Evolutionary conservation across 2,888 invertebrate species (phyloP), one percentile per base, ranked within the genome.

Genomic region (Idaea biselata): DNA sequence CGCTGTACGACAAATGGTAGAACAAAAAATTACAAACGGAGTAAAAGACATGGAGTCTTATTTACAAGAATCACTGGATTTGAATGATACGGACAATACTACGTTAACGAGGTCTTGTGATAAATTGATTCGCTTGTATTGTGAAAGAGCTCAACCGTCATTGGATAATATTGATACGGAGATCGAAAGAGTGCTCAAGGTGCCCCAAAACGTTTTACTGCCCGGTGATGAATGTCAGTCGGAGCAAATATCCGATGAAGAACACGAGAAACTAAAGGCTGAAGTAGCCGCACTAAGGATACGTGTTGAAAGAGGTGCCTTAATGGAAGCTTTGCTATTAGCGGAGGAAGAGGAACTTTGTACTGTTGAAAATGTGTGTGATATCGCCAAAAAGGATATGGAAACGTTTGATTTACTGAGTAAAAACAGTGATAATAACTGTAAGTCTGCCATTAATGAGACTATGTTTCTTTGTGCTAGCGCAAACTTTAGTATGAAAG

Each of bases 1-100:
- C 58, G 82, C 93, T 3, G 79, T 92, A 32, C 82, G 91, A 16
- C 83, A 88, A 80, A 89, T 93, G 89, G 82, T 91, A 1, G 87
- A 91, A 72, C 84, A 90, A 63, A 91, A 91, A 80, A 86, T 93
- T 61, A 83, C 78, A 58, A 80, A 78, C 7, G 85, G 87, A 16
- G 81, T 91, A 0, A 89, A 87, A 66, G 87, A 86, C 59, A 88
- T 91, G 88, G 88, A 91, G 68, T 77, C 83, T 1, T 81, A 80
- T 70, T 80, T 93, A 62, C 81, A 84, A 65, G 77, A 87, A 57
- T 82, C 86, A 0, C 75, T 89, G 61, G 80, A 87, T 67, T 77
- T 91, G 1, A 89, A 89, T 63, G 90, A 91, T 54, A 89, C 84
- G 1, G 90, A 90, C 65, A 88, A 86, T 69, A 60, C 68, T 31